Evolutionary conservation across 2,888 invertebrate species (phyloP).

Genomic region (Lycophotia porphyrea): DNA sequence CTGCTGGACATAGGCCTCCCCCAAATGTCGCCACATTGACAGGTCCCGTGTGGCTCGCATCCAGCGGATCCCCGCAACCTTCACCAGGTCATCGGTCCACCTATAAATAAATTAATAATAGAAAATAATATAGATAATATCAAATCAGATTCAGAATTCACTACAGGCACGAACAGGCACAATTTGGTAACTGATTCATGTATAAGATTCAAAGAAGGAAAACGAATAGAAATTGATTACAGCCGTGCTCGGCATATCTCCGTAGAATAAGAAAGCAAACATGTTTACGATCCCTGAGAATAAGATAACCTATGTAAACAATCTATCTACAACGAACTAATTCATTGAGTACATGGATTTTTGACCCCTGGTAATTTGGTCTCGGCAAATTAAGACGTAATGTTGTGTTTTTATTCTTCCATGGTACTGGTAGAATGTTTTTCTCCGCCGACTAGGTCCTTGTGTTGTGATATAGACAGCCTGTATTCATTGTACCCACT

Average conservation of each 20-base stretch:
- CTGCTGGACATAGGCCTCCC: too few species aligned
- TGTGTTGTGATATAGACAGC: background rate
- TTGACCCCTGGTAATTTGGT: background rate
- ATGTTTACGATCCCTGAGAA: conserved; percentile 60
- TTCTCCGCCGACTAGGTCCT: background rate
- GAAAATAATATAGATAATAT: background rate
- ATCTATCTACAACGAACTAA: conserved; percentile 21
- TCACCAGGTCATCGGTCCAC: too few species aligned
- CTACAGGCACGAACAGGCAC: conserved; percentile 9
- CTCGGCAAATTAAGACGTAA: conserved; percentile 1
- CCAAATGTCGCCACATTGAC: too few species aligned
- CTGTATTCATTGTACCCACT: background rate
- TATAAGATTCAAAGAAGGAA: conserved; percentile 36
- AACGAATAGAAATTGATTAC: conserved; percentile 46
- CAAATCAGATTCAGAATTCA: background rate
- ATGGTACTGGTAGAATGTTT: background rate
- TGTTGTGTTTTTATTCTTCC: background rate
- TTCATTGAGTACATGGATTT: conserved; percentile 1
- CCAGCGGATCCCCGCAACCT: too few species aligned
- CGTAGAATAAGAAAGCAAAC: conserved; percentile 53
- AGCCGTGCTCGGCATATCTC: conserved; percentile 27
- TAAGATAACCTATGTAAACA: conserved; percentile 45
- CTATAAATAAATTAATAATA: too few species aligned
- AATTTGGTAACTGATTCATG: conserved; percentile 34
- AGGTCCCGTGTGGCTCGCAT: too few species aligned